These are phyloP conservation scores for Andrena dorsata DNA, from an alignment of 2,888 invertebrate genomes.

Conservation along the genomic window DNA sequence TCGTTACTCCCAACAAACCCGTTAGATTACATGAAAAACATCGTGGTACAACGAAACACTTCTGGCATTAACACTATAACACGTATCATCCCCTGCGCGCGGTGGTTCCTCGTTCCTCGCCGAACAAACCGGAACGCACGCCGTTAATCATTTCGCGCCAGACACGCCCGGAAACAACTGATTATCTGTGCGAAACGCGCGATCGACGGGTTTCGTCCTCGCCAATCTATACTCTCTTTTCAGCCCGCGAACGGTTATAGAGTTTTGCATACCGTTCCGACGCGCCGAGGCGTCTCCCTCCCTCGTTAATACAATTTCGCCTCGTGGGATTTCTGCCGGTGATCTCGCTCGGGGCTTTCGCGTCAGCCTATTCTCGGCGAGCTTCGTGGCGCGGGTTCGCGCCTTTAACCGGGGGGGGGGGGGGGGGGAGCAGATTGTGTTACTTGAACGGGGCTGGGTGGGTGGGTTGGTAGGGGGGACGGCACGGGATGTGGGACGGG, in stretches of 20 bases:
- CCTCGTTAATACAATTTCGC: conserved; percentile 9
- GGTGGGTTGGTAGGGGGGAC: conserved; percentile 41
- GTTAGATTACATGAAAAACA: conserved; percentile 46
- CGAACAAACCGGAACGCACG: conserved; percentile 2
- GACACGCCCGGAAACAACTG: conserved; percentile 8
- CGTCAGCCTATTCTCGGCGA: conserved; percentile 15
- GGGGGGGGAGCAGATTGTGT: conserved; percentile 70
- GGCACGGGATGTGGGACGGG: conserved; percentile 52
- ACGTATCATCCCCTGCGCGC: conserved; percentile 20
- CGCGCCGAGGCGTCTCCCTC: not conserved
- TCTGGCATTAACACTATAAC: conserved; percentile 54
- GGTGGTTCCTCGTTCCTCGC: not conserved
- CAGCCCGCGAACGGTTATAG: too few relatives aligned
- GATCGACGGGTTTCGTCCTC: not conserved
- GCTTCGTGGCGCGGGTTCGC: conserved; percentile 40
- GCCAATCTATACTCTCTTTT: not conserved
- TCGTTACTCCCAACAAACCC: conserved; percentile 20
- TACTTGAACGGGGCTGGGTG: conserved; percentile 69
- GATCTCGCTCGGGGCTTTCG: not conserved
- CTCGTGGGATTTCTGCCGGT: conserved; percentile 1
- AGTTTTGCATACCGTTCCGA: not conserved
- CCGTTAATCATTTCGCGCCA: conserved; percentile 26
- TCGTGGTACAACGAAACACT: conserved; percentile 58
- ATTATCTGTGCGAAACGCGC: not conserved
- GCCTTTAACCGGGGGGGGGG: conserved; percentile 51